phyloP scores from a whole-genome alignment of 1,140 invertebrate genomes.

The Brachionus manjavacas region DNA sequence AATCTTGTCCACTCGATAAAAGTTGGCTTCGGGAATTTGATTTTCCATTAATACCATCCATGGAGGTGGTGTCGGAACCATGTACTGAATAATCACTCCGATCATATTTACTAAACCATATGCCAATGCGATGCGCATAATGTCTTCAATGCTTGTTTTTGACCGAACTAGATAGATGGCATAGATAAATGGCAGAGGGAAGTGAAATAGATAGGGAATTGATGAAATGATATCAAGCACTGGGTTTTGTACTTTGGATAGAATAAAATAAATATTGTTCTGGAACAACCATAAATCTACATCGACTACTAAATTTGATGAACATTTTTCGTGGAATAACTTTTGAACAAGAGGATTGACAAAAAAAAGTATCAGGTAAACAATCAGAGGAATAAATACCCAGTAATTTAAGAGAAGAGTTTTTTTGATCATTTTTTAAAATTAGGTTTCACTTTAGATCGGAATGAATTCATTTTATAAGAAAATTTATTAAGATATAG shows the following conservation, averaged over 20 bases:
- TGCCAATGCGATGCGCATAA: not conserved
- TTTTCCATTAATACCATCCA: not conserved
- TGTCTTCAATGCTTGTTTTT: not conserved
- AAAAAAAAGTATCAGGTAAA: not conserved
- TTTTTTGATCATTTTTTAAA: not conserved
- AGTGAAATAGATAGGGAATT: conserved; percentile 1
- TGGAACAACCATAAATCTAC: not conserved
- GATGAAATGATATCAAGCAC: not conserved
- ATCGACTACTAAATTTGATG: not conserved
- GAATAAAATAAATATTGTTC: not conserved
- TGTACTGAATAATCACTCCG: not conserved
- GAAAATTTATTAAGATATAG: too few species aligned
- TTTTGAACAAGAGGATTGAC: not conserved
- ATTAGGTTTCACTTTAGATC: too few species aligned
- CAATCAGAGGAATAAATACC: not conserved
- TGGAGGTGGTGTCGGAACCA: not conserved
- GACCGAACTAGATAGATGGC: not conserved
- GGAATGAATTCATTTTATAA: too few species aligned
- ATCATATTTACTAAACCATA: not conserved
- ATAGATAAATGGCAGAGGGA: not conserved
- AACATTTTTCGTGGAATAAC: not conserved
- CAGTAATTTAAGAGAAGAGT: not conserved
- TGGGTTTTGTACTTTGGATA: not conserved
- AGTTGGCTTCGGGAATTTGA: not conserved
- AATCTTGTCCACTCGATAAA: not conserved